Evolutionary conservation across 2,113 vertebrate species (phyloP), one percentile per base, ranked within the genome.

Genomic region (Noturus placidus): DNA sequence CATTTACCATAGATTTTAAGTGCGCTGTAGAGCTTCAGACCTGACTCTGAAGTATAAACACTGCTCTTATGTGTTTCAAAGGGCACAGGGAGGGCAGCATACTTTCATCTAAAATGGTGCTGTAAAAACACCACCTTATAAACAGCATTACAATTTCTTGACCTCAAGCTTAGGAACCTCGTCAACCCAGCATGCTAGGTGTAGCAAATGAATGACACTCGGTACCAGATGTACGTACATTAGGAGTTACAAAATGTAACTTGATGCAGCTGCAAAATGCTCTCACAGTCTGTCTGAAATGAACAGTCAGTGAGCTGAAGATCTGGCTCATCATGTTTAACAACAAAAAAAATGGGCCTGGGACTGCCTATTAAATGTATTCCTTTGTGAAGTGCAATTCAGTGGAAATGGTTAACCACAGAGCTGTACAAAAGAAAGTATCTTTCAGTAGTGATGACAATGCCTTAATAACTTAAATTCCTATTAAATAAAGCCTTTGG

Each of bases 31-130:
- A 20, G 56, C 35, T n/a, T 46, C 70, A 61, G 70, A 59, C 50
- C 83, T 42, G 33, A 85, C 69, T 70, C 54, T 38, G 22, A 85
- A 85, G 42, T 20, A 61, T 76, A 74, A 59, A 85, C 83, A 59
- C 15, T n/a, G 70, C 70, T 50, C 38, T 61, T 46, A 30, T 50
- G 65, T 9, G 25, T 30, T 85, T 85, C 52, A 61, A 63, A 50
- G 72, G 84, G 70, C 52, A 85, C 5, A 14, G n/a, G 38, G 7
- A 19, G 69, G 65, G 33, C 69, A 42, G 54, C 25, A 56, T 2
- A 13, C 22, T 42, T 74, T 74, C 17, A 14, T 54, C 57, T 30
- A 20, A 61, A 85, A 76, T 35, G 85, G 61, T 7, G 46, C 61
- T 56, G 50, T 65, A 80, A 79, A 69, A 86, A 69, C 30, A 52